Percentiles rank a stretch among this genome's conserved stretches.
These are phyloP conservation scores for Lepidotrigona ventralis DNA, from an alignment of 1,140 invertebrate genomes.

Conservation along the genomic window DNA sequence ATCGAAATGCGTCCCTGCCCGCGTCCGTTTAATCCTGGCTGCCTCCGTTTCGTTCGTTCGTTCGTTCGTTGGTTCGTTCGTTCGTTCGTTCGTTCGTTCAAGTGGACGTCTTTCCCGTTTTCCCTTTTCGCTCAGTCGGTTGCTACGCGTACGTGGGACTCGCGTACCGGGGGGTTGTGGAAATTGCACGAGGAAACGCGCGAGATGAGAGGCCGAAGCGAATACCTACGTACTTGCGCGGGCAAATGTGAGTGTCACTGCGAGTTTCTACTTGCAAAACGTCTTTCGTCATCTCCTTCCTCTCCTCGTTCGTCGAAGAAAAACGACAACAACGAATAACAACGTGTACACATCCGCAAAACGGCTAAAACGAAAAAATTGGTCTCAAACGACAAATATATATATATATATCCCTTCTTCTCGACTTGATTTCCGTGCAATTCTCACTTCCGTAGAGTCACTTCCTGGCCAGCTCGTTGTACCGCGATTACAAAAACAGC, in stretches of 20 bases:
- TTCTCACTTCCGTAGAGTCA: no score
- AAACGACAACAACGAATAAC: not conserved
- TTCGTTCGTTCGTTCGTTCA: not conserved
- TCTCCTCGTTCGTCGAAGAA: not conserved
- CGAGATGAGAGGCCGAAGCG: not conserved
- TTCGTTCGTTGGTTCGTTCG: not conserved
- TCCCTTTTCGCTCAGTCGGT: not conserved
- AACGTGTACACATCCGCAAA: no score
- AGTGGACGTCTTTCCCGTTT: not conserved
- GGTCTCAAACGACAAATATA: no score
- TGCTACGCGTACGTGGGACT: not conserved
- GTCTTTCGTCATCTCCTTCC: not conserved
- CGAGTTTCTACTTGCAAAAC: not conserved
- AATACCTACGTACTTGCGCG: not conserved
- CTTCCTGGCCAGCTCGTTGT: no score
- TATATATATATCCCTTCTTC: no score
- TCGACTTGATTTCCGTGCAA: no score
- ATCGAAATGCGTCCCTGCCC: conserved; percentile 7
- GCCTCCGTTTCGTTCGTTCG: not conserved
- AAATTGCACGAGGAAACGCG: not conserved
- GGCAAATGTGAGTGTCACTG: not conserved
- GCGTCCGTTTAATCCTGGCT: not conserved
- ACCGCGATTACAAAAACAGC: no score
- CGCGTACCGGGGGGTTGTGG: not conserved
- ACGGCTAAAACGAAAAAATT: no score